Evolutionary conservation across 2,797 vertebrate species (phyloP), one percentile per base, ranked within the genome.

Genomic region (Chiroxiphia lanceolata): DNA sequence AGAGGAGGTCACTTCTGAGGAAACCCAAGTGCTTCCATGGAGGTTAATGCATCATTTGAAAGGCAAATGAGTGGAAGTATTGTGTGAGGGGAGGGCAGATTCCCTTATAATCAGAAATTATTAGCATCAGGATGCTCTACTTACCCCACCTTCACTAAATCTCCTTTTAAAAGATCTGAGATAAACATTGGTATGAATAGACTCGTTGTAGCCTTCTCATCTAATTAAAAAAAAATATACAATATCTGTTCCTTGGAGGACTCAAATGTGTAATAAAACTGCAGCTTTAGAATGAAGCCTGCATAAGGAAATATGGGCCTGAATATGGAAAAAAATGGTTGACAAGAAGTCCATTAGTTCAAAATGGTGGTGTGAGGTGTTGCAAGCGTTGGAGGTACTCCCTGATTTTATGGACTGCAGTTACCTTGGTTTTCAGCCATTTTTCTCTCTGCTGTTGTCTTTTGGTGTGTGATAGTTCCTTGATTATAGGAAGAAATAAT

Each of bases 61-160:
- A 95, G 88, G 95, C 81, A 95, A 92, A 93, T 50, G 83, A 90
- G 71, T 36, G 67, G 59, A 78, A 93, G 78, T 36, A 9, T 44
- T 50, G 34, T 72, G 47, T 74, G 48, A 87, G 15, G 44, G 74
- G 77, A 84, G 69, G 29, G 78, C 74, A 91, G 26, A 21, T 81
- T 88, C 63, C 77, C 61, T 68, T 69, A 10, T 44, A 75, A 94
- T 86, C 77, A 76, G 83, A 59, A 51, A 14, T 88, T 95, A 69
- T 47, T 64, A 83, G 26, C 90, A 54, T 83, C 38, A 31, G 69
- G 91, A 50, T 93, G 65, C 40, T 93, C 42, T 81, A 7, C 75
- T 86, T 86, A 11, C 50, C 54, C 31, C 63, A 14, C 13, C 75
- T 64, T 7, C 42, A 10, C 57, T 88, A 36, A 61, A 76, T 81